A percentile compares a stretch with the other conserved stretches of the same genome.
Conservation (phyloP, 37 sponge, comb jelly and placozoan species). For the Haliclona indistincta region DNA sequence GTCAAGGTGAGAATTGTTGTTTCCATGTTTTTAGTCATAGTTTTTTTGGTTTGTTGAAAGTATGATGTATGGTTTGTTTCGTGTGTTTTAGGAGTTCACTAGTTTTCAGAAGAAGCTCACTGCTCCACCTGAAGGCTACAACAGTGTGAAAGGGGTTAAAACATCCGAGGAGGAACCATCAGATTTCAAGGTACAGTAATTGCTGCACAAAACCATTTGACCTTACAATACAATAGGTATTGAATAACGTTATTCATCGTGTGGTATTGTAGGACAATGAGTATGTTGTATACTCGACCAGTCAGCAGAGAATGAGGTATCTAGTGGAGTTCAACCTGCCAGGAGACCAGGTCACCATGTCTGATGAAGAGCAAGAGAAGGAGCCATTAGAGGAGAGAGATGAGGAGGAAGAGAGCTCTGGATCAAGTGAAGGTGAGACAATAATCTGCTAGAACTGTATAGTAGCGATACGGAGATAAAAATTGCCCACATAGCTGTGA, state of each 20-base stretch:
- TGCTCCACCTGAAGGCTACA: constrained; percentile 80
- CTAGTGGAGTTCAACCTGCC: constrained; percentile 81
- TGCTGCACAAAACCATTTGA: not conserved
- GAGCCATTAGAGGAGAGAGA: constrained; percentile 19
- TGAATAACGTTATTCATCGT: not conserved
- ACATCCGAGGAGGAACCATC: constrained; percentile 54
- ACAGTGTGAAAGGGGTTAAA: constrained; percentile 81
- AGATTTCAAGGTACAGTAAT: constrained; percentile 66
- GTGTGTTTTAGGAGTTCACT: constrained; percentile 44
- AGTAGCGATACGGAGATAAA: not conserved
- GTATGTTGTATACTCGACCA: constrained; percentile 73
- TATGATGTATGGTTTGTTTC: not conserved
- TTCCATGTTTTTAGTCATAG: not conserved
- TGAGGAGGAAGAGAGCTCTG: constrained; percentile 13
- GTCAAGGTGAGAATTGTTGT: constrained; percentile 50
- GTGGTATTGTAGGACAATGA: constrained; percentile 65
- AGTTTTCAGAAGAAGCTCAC: constrained; percentile 45
- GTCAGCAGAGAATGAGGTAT: constrained; percentile 85
- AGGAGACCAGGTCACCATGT: constrained; percentile 25
- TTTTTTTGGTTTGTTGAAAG: not conserved
- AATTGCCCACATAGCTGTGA: not conserved
- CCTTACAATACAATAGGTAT: not conserved
- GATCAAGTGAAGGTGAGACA: constrained; percentile 11
- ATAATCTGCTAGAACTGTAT: too few relatives aligned
- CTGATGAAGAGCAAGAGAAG: constrained; percentile 8